Evolutionary conservation across 1,140 invertebrate species (phyloP), one percentile per base, ranked within the genome.

Genomic region (Anastatus disparis): DNA sequence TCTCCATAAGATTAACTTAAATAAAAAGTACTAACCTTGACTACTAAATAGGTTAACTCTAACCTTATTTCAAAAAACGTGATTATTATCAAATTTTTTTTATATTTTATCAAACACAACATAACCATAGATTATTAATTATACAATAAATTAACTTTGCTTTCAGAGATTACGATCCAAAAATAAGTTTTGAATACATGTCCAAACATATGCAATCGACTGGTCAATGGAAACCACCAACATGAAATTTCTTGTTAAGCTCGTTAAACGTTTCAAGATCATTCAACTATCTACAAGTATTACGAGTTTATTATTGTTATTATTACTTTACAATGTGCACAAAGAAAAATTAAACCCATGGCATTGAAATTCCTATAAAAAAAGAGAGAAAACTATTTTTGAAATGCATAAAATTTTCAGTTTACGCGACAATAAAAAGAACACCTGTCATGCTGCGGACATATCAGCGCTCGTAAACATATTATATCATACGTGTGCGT

Each of bases 391-490:
- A n/a, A n/a, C n/a, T n/a, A 50, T 48, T 42, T 38, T 52, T 42
- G 29, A 74, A 74, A 71, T 55, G 62, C 46, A 71, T 17, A 6
- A 48, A 20, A 20, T 24, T 44, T 71, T 63, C 44, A 55, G 46
- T 74, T 74, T 72, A 72, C 71, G 63, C 27, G 55, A 13, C 71
- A 67, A 44, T 76, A 74, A 76, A 76, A 74, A n/a, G n/a, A 50
- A 27, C 70, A 73, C 64, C 70, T 31, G 73, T 74, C 62, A 67
- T 70, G 44, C 40, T 53, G 42, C 61, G 61, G 55, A 48, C 31
- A 65, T 75, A 64, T 50, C 27, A 65, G 27, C n/a, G 26, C 67
- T 71, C 72, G 40, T 71, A 64, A 65, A 56, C 27, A 27, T 35
- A 27, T 50, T 42, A 35, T 29, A 26, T n/a, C n/a, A n/a, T n/a